A percentile compares a stretch with the other conserved stretches of the same genome.
phyloP scores from a whole-genome alignment of 1,140 invertebrate species.

The Camponotus vicinus region DNA sequence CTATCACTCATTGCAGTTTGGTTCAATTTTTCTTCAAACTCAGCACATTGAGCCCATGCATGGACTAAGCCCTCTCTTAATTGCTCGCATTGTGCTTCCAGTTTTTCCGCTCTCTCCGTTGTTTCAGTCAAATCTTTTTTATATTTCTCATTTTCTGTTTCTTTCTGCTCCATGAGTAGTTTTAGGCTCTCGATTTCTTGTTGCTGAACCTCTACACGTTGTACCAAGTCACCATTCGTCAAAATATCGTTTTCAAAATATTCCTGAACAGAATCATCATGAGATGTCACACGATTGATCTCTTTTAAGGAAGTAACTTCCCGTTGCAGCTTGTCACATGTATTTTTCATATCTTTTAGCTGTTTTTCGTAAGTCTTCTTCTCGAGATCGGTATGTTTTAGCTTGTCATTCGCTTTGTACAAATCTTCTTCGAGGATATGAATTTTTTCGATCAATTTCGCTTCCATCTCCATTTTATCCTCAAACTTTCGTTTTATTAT shows the following conservation, averaged over 20 bases:
- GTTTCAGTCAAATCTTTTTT: conserved; percentile 88
- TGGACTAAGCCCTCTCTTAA: conserved; percentile 88
- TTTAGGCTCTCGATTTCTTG: conserved; percentile 74
- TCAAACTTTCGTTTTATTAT: conserved; percentile 79
- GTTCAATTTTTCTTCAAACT: conserved; percentile 87
- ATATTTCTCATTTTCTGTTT: conserved; percentile 86
- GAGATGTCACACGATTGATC: neutral
- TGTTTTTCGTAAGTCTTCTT: conserved; percentile 82
- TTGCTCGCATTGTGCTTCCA: conserved; percentile 87
- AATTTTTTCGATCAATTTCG: conserved; percentile 76
- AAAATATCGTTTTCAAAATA: conserved; percentile 19
- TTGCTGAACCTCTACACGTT: conserved; percentile 65
- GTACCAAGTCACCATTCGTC: conserved; percentile 20
- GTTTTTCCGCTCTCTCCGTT: conserved; percentile 88
- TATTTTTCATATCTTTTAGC: conserved; percentile 83
- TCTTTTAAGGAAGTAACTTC: conserved; percentile 60
- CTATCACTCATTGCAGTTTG: conserved; percentile 86
- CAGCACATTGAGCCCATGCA: conserved; percentile 88
- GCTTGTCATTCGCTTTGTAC: conserved; percentile 70
- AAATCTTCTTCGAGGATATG: conserved; percentile 77
- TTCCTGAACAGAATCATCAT: neutral
- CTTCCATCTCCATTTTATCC: conserved; percentile 80
- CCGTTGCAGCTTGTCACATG: conserved; percentile 78
- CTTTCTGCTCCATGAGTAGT: conserved; percentile 69
- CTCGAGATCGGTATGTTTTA: conserved; percentile 78